Evolutionary conservation across 2,113 vertebrate species (phyloP).

Genomic region (Platycercus adscitus): DNA sequence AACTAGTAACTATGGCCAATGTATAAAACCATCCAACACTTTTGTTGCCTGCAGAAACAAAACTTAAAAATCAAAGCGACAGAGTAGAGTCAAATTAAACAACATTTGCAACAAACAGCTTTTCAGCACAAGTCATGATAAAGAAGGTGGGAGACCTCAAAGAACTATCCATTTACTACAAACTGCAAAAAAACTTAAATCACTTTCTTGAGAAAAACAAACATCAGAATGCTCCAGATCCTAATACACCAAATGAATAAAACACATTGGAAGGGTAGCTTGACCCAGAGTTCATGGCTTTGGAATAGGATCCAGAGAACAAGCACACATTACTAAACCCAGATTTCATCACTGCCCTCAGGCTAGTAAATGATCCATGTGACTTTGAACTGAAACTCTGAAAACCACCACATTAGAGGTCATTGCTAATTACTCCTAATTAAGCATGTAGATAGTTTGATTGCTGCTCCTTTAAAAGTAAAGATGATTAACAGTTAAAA

Average conservation of each 20-base stretch:
- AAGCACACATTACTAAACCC: conserved; percentile 17
- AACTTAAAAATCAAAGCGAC: neutral
- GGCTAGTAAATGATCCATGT: neutral
- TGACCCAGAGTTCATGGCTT: conserved; percentile 34
- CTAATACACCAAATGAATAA: neutral
- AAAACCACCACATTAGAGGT: neutral
- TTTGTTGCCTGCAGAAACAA: neutral
- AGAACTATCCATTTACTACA: neutral
- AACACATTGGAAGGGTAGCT: neutral
- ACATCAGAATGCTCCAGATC: neutral
- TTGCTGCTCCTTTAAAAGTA: neutral
- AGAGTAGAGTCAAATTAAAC: neutral
- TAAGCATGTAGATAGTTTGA: neutral
- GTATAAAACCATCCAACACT: neutral
- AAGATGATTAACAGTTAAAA: neutral
- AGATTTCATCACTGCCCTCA: conserved; percentile 15
- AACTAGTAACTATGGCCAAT: neutral
- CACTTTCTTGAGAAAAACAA: neutral
- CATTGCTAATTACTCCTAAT: neutral
- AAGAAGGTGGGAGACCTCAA: neutral
- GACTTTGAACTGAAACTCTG: conserved; percentile 30
- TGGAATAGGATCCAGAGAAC: conserved; percentile 12
- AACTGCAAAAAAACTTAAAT: neutral
- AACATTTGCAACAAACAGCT: neutral
- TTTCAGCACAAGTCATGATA: neutral